Conservation (phyloP, 2,113 vertebrate species). For the zebrafish (Danio rerio) region DNA sequence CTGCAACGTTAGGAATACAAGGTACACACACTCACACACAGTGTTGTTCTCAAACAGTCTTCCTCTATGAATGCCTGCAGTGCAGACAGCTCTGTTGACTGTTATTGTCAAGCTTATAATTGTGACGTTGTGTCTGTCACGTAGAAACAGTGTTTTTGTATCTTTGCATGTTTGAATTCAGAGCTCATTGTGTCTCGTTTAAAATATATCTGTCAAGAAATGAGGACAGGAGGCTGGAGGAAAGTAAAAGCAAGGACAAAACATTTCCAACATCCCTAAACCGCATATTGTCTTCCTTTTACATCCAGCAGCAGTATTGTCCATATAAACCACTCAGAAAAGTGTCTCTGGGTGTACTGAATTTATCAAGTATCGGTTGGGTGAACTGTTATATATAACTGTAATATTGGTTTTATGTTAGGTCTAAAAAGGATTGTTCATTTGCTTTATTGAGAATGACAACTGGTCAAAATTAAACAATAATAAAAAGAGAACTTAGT, state of each 20-base stretch:
- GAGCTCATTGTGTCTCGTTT: conserved; percentile 25
- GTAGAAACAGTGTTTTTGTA: not conserved
- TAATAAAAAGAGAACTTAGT: too few species aligned
- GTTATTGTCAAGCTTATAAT: not conserved
- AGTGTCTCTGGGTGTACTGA: too few species aligned
- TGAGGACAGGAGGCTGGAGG: conserved; percentile 51
- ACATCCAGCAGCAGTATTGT: too few species aligned
- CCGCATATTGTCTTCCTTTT: not conserved
- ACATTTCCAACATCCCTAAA: not conserved
- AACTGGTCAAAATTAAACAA: too few species aligned
- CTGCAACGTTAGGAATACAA: too few species aligned
- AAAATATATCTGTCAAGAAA: conserved; percentile 53
- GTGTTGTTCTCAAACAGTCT: not conserved
- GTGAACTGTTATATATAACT: too few species aligned
- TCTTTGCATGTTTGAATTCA: not conserved
- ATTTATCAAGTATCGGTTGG: too few species aligned
- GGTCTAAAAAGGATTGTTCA: too few species aligned
- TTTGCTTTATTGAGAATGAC: too few species aligned
- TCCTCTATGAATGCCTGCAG: not conserved
- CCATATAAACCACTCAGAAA: too few species aligned
- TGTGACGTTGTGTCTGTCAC: not conserved
- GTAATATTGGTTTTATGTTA: too few species aligned
- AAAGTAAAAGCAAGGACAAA: conserved; percentile 38
- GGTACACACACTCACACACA: not conserved
- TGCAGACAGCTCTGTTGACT: not conserved